These are phyloP conservation scores for Penaeus chinensis DNA, from an alignment of 1,140 invertebrate species.

Conservation along the genomic window DNA sequence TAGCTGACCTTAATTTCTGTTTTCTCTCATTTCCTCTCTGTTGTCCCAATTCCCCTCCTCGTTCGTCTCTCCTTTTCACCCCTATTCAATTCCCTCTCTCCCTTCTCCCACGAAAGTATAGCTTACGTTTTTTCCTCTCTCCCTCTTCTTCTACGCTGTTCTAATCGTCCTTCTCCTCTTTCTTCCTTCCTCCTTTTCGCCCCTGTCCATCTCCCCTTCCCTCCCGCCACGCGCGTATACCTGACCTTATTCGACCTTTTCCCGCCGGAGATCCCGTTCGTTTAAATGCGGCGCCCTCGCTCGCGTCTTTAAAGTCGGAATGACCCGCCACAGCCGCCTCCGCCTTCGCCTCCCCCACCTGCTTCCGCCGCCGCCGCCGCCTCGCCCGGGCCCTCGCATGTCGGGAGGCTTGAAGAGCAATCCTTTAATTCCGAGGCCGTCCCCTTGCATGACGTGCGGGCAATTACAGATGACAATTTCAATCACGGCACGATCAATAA, in stretches of 20 bases:
- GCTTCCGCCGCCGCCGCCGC: neutral
- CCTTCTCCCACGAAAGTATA: neutral
- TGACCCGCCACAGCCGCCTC: too few species aligned
- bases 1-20: neutral
- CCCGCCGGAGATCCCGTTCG: too few species aligned
- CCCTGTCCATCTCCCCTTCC: too few species aligned
- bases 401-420: constrained; percentile 20
- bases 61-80: neutral
- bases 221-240: too few species aligned
- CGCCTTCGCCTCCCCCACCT: neutral
- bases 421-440: constrained; percentile 16
- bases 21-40: neutral
- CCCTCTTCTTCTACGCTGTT: too few species aligned
- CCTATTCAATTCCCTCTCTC: neutral
- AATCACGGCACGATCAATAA: constrained; percentile 56
- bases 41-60: neutral
- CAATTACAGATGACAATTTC: constrained; percentile 56
- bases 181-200: too few species aligned
- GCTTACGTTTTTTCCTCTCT: too few species aligned
- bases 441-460: constrained; percentile 45
- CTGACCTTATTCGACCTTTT: too few species aligned
- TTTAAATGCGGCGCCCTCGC: too few species aligned
- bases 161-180: too few species aligned
- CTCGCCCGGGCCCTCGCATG: constrained; percentile 12
- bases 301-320: too few species aligned